phyloP scores from a whole-genome alignment of 2,888 invertebrate genomes.

The Homarus gammarus region DNA sequence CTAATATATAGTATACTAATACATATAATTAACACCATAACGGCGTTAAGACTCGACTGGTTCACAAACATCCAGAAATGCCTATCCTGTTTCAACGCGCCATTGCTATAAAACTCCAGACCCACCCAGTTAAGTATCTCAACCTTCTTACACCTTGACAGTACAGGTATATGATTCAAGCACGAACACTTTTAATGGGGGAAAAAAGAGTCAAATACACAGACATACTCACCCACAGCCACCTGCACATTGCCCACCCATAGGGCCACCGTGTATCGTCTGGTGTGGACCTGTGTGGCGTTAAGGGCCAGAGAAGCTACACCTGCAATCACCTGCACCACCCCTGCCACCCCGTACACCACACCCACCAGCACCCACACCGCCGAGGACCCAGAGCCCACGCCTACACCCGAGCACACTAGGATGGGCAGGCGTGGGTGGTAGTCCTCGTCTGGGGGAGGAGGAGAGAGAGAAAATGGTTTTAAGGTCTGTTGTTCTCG shows the following conservation, averaged over 20 bases:
- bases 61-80: too few relatives aligned
- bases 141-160: too few relatives aligned
- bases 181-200: too few relatives aligned
- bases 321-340: conserved; percentile 41
- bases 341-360: conserved; percentile 56
- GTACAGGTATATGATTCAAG: too few relatives aligned
- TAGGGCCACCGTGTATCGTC: conserved; percentile 19
- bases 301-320: conserved; percentile 29
- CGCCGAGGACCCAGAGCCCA: conserved; percentile 50
- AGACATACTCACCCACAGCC: conserved; percentile 49
- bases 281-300: background rate
- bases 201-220: too few relatives aligned
- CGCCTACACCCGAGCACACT: conserved; percentile 49
- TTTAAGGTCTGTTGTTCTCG: too few relatives aligned
- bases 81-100: too few relatives aligned
- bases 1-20: too few relatives aligned
- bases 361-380: conserved; percentile 66
- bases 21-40: background rate
- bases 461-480: too few relatives aligned
- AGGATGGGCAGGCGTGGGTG: conserved; percentile 47
- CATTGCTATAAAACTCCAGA: too few relatives aligned
- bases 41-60: background rate
- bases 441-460: conserved; percentile 12
- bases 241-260: conserved; percentile 62
- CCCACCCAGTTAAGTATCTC: too few relatives aligned